Evolutionary conservation across 2,888 invertebrate genomes (phyloP).

Genomic region (Spodoptera littoralis): DNA sequence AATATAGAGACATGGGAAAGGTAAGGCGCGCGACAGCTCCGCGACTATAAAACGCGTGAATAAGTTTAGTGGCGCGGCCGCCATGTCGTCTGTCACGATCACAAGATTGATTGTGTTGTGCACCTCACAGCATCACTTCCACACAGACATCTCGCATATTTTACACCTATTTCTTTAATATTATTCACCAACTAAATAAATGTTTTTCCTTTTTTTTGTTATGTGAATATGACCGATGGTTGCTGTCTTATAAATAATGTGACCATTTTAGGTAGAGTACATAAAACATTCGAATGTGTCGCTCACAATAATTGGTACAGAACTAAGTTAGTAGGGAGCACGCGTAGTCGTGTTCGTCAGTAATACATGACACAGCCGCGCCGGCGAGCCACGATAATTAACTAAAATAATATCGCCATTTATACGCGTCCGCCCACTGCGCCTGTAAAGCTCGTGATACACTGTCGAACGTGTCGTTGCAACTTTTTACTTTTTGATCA

Average conservation of each 20-base stretch:
- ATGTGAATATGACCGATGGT: too few relatives aligned
- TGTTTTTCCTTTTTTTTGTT: too few relatives aligned
- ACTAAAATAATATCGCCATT: slow-evolving; percentile 52
- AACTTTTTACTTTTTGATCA: not conserved
- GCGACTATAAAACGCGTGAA: slow-evolving; percentile 17
- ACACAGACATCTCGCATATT: slow-evolving; percentile 20
- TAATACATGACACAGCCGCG: slow-evolving; percentile 10
- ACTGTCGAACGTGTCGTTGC: not conserved
- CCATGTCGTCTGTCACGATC: slow-evolving; percentile 44
- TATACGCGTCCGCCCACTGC: slow-evolving; percentile 35
- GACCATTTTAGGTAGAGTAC: too few relatives aligned
- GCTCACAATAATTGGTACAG: too few relatives aligned
- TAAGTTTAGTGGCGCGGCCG: slow-evolving; percentile 6
- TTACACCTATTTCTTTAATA: not conserved
- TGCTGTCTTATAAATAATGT: too few relatives aligned
- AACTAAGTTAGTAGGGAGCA: too few relatives aligned
- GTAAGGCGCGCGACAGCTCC: slow-evolving; percentile 1
- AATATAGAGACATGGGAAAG: not conserved
- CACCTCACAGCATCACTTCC: slow-evolving; percentile 22
- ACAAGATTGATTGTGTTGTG: slow-evolving; percentile 50
- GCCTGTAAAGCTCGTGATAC: not conserved
- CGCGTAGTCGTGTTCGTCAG: slow-evolving; percentile 11
- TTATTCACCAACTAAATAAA: too few relatives aligned
- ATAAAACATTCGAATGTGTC: too few relatives aligned
- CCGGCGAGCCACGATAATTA: slow-evolving; percentile 32